These are phyloP conservation scores for Poeciliopsis gracilis DNA, from an alignment of 2,797 vertebrate species.

Conservation along the genomic window DNA sequence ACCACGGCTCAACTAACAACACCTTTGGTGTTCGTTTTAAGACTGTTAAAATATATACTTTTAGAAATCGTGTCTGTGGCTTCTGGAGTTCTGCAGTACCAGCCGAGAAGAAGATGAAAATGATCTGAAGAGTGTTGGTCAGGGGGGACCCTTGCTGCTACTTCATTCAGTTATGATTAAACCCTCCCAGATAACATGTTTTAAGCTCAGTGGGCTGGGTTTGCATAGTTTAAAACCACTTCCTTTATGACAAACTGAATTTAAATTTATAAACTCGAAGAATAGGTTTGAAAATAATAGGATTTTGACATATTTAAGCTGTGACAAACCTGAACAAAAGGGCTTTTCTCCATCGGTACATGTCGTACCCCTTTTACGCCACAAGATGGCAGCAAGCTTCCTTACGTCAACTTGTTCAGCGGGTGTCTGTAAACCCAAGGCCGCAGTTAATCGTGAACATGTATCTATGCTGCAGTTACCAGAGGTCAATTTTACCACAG, in stretches of 20 bases:
- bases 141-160: neutral
- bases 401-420: too few species aligned
- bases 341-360: neutral
- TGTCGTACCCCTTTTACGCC: conserved; percentile 20
- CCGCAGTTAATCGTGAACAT: too few species aligned
- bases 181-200: neutral
- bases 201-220: neutral
- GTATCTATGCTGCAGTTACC: neutral
- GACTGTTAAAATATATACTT: neutral
- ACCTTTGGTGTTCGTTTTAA: neutral
- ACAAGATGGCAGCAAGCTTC: conserved; percentile 61
- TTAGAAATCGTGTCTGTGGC: neutral
- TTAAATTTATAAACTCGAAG: neutral
- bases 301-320: neutral
- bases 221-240: neutral
- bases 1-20: neutral
- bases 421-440: neutral
- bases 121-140: neutral
- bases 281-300: neutral
- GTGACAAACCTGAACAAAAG: neutral
- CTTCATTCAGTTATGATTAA: neutral
- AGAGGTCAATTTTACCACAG: neutral
- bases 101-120: neutral
- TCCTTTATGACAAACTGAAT: neutral
- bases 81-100: neutral